Conservation (phyloP, 1,140 invertebrate genomes). For the Nymphalis io region DNA sequence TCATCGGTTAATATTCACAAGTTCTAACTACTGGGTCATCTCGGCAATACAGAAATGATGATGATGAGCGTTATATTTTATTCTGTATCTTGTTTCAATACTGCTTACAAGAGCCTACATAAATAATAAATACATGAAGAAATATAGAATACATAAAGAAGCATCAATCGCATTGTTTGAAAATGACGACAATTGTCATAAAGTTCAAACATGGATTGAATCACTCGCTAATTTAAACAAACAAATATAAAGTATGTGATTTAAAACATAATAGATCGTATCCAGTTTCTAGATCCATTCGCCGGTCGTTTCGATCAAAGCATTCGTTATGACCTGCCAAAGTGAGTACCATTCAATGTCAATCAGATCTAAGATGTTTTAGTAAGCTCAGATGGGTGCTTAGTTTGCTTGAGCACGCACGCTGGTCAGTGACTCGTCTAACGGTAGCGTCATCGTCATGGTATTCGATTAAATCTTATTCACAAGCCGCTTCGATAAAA, state of each 20-base stretch:
- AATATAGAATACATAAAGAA: no score
- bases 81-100: no score
- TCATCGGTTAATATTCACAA: no score
- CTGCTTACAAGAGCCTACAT: no score
- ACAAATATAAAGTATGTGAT: not conserved
- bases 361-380: slow-evolving; percentile 32
- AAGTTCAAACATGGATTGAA: not conserved
- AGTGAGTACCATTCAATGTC: slow-evolving; percentile 40
- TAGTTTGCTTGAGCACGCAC: slow-evolving; percentile 31
- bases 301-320: slow-evolving; percentile 25
- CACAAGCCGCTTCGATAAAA: slow-evolving; percentile 2
- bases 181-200: no score
- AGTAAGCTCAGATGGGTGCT: slow-evolving; percentile 15
- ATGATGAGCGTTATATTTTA: no score
- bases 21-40: no score
- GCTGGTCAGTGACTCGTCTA: slow-evolving; percentile 38
- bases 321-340: slow-evolving; percentile 44
- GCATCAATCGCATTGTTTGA: no score
- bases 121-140: no score
- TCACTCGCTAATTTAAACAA: slow-evolving; percentile 6
- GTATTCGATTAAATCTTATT: slow-evolving; percentile 21
- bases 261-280: not conserved
- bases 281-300: slow-evolving; percentile 7
- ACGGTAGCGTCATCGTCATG: slow-evolving; percentile 32
- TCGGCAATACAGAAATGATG: no score